Evolutionary conservation across 1,140 invertebrate species (phyloP), one percentile per base, ranked within the genome.

Genomic region (Melanaphis sacchari): DNA sequence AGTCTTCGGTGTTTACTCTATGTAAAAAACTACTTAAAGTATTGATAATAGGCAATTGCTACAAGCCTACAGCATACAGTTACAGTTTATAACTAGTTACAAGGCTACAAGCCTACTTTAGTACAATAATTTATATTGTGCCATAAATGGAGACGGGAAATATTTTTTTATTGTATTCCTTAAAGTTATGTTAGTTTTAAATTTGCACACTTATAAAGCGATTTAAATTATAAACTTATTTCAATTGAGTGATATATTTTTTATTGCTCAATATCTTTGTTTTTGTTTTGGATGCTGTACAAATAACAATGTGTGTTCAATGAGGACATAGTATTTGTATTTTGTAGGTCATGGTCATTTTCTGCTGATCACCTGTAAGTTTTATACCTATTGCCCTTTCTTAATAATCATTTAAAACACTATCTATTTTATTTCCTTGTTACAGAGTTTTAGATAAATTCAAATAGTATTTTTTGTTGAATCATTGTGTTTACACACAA

Each of bases 381-480:
- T 11, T 90, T 90, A 22, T 90, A n/a, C n/a, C n/a, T n/a, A 2
- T 59, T 90, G 52, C 88, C 88, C 52, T 90, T 59, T 36, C 38
- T 21, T 46, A 43, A 49, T 88, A 88, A 22, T 36, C 11, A n/a
- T 21, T 40, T 24, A 24, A 88, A 52, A 36, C 1, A 0, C 21
- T 31, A 26, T n/a, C 66, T 41, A 66, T 49, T 36, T 22, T 11
- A 22, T 90, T 90, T 90, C 52, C 88, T 90, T 41, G 52, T 90
- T 90, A 52, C 8, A 36, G 36, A 59, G 15, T 52, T 90, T 90
- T 15, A n/a, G 38, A 90, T 41, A n/a, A 59, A 66, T 90, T 43
- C 26, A n/a, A 66, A 66, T 89, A 66, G 26, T 31, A 43, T 11
- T 21, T n/a, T 1, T 59, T 66, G 5, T 41, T 38, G 2, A 41